Evolutionary conservation across 2,888 invertebrate species (phyloP).

Genomic region (Drosophila atripex): DNA sequence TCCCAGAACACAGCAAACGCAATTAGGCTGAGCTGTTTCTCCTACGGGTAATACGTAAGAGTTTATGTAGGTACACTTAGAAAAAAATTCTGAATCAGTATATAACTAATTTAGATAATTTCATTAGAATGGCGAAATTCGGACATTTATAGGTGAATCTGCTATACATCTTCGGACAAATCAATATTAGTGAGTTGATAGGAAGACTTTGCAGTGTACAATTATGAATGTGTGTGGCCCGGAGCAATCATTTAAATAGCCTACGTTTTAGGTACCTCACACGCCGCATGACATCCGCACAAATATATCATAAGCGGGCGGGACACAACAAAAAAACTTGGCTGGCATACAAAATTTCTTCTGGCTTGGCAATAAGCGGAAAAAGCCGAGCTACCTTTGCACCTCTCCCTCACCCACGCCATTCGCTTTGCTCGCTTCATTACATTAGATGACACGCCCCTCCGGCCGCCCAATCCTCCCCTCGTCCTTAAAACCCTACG

Average conservation of each 20-base stretch:
- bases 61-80: background rate
- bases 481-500: slow-evolving; percentile 42
- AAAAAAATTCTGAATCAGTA: background rate
- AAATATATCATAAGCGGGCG: slow-evolving; percentile 36
- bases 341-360: slow-evolving; percentile 56
- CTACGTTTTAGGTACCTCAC: slow-evolving; percentile 55
- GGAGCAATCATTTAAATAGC: slow-evolving; percentile 68
- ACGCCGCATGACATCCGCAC: slow-evolving; percentile 48
- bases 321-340: slow-evolving; percentile 17
- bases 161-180: too few species aligned
- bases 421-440: slow-evolving; percentile 55
- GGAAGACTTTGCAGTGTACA: background rate
- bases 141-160: too few species aligned
- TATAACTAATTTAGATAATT: too few species aligned
- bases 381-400: slow-evolving; percentile 20
- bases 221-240: slow-evolving; percentile 18
- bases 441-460: slow-evolving; percentile 76
- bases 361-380: slow-evolving; percentile 31
- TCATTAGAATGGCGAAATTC: too few species aligned
- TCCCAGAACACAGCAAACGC: slow-evolving; percentile 29
- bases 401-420: background rate
- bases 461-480: slow-evolving; percentile 38
- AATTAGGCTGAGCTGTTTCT: slow-evolving; percentile 34
- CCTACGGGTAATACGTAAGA: background rate
- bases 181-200: background rate